Conservation (phyloP, 2,797 vertebrate genomes). For the Spea hammondii region DNA sequence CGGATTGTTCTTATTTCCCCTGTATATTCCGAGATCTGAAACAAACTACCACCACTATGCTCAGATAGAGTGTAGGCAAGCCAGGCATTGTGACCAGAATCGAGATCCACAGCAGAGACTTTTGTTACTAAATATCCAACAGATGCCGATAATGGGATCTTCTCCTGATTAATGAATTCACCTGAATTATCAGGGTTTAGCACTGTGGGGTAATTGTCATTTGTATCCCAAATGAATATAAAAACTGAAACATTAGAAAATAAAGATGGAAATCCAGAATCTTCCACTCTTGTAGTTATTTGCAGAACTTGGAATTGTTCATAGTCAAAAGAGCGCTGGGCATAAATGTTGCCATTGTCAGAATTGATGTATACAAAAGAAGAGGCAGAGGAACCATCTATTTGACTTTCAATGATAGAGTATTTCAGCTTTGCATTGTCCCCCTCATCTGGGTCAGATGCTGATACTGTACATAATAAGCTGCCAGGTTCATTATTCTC, state of each 20-base stretch:
- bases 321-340: slow-evolving; percentile 88
- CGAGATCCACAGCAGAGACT: slow-evolving; percentile 42
- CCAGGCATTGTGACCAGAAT: slow-evolving; percentile 43
- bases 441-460: slow-evolving; percentile 22
- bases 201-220: slow-evolving; percentile 86
- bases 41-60: background rate
- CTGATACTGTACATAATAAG: slow-evolving; percentile 30
- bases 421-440: slow-evolving; percentile 31
- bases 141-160: slow-evolving; percentile 23
- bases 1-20: slow-evolving; percentile 32
- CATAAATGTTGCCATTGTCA: slow-evolving; percentile 74
- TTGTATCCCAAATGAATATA: slow-evolving; percentile 88
- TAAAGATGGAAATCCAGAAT: slow-evolving; percentile 76
- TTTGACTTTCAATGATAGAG: slow-evolving; percentile 22
- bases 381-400: slow-evolving; percentile 8
- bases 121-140: slow-evolving; percentile 38
- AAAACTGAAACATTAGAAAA: slow-evolving; percentile 83
- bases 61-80: slow-evolving; percentile 22
- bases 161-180: slow-evolving; percentile 13
- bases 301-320: slow-evolving; percentile 86
- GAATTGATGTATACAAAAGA: slow-evolving; percentile 37
- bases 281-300: slow-evolving; percentile 81
- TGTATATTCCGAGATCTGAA: slow-evolving; percentile 29
- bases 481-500: slow-evolving; percentile 33
- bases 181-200: slow-evolving; percentile 70